phyloP scores from a whole-genome alignment of 1,140 invertebrate species.

The Globodera rostochiensis region DNA sequence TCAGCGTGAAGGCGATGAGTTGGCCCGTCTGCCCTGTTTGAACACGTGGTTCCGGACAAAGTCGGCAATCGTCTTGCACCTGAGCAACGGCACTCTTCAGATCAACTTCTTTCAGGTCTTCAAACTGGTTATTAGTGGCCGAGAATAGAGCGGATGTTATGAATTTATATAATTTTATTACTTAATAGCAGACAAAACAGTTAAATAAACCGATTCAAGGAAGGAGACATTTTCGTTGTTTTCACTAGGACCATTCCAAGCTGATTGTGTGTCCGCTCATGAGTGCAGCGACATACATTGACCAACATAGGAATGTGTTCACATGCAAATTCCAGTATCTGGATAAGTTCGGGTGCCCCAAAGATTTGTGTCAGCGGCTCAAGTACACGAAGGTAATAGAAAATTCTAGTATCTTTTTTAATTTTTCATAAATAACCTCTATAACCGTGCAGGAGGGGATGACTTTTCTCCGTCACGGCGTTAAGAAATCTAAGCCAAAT shows the following conservation, averaged over 20 bases:
- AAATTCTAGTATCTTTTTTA: too few relatives aligned
- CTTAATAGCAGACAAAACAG: too few relatives aligned
- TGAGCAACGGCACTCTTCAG: constrained; percentile 95
- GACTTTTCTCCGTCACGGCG: too few relatives aligned
- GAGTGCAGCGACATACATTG: constrained; percentile 93
- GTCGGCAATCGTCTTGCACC: constrained; percentile 90
- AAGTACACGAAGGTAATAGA: constrained; percentile 38
- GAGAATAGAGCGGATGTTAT: too few relatives aligned
- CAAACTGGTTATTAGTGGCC: too few relatives aligned
- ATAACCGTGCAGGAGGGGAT: too few relatives aligned
- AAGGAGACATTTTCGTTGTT: background rate
- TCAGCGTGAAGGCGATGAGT: constrained; percentile 77
- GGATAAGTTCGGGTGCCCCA: constrained; percentile 80
- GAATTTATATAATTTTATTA: too few relatives aligned
- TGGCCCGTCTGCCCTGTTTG: constrained; percentile 88
- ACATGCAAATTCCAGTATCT: constrained; percentile 86
- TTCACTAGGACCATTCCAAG: constrained; percentile 82
- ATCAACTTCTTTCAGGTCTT: constrained; percentile 85
- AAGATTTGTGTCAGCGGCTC: constrained; percentile 65
- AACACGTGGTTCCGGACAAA: constrained; percentile 93
- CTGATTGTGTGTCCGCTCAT: constrained; percentile 95
- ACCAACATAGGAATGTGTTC: constrained; percentile 82
- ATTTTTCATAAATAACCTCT: too few relatives aligned
- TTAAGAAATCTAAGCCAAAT: too few relatives aligned
- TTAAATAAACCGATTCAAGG: too few relatives aligned